Evolutionary conservation across 2,113 vertebrate genomes (phyloP), one percentile per base, ranked within the genome.

Genomic region (Cyanocitta stelleri): DNA sequence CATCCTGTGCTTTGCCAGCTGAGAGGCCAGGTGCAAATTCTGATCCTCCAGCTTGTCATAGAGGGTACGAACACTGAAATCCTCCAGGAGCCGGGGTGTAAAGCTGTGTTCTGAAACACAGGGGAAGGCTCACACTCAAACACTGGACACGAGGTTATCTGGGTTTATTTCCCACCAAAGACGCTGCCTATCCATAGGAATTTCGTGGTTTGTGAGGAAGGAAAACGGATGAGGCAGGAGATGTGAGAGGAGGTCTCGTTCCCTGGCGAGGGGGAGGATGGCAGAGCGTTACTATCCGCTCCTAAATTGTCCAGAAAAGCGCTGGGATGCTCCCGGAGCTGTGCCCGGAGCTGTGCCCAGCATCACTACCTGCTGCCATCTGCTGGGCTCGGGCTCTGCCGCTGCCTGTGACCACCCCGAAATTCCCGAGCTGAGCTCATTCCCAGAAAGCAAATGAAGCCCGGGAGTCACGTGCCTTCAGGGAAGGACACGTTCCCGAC

Each of bases 11-110:
- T 98, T 98, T 8, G 98, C 98, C 93, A 99, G 97, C 94, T 99
- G 99, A 16, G 99, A 98, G 0, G 98, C 98, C 87, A 99, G 67
- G n/a, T 99, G 99, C 29, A 99, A 90, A 35, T 98, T 99, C 96
- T 99, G 99, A 83, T 99, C 99, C 88, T 99, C 98, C 13, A 99
- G 98, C 96, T 99, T 99, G 94, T 99, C 98, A 0, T 98, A 99
- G 41, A 99, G 97, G 4, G 99, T 99, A 29, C 97, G 98, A 18
- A 99, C 97, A 15, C 98, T 99, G 96, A 99, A 99, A 90, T 99
- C 98, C 96, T 99, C 98, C 91, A 99, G 97, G 33, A 98, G 96
- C 84, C 88, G 87, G 30, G 62, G 43, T 0, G 81, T 13, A 5
- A 35, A 85, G 13, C 11, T 59, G 19, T 84, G 58, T 10, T 95